Evolutionary conservation across 2,888 invertebrate genomes (phyloP), one percentile per base, ranked within the genome.

Genomic region (Eilema griseolum): DNA sequence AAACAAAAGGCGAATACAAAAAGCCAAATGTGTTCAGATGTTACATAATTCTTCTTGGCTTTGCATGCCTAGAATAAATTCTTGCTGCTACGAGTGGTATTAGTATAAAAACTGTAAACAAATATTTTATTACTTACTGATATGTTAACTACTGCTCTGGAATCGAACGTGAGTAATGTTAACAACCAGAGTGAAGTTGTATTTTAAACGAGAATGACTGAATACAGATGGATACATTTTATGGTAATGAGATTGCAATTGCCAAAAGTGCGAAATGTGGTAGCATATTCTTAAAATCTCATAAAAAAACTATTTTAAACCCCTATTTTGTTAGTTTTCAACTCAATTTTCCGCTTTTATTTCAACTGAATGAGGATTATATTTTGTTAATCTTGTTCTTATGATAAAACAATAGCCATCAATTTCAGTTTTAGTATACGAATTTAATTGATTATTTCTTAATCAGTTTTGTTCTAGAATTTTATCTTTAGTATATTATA

Each of bases 81-180:
- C 77, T 61, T 56, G 46, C 23, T 66, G 71, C 56, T 59, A 26
- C 57, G 12, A 24, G 57, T 37, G 16, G 60, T 67, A 72, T 70
- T 67, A 41, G 59, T 71, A 73, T 71, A 70, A 70, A 73, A 79
- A 76, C 61, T 72, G 71, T 79, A 79, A 74, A 82, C 71, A 79
- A 60, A 31, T 28, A 73, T 65, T 46, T 46, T n/a, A 69, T 69
- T 74, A 71, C 70, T 71, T 71, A 79, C 71, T 62, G 72, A 76
- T 76, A 72, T 72, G 74, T 71, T 71, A 72, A 79, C 66, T 74
- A 62, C 61, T 76, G 72, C 69, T 68, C 69, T 69, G 73, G 70
- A 72, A 79, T 66, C 59, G 66, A 67, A 70, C 61, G 59, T 67
- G 61, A 56, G 67, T 79, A 41, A 41, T 61, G 61, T 52, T 62